A percentile compares a stretch with the other conserved stretches of the same genome.
Conservation (phyloP, 1,140 invertebrate genomes). For the Ostrea denselamellosa region DNA sequence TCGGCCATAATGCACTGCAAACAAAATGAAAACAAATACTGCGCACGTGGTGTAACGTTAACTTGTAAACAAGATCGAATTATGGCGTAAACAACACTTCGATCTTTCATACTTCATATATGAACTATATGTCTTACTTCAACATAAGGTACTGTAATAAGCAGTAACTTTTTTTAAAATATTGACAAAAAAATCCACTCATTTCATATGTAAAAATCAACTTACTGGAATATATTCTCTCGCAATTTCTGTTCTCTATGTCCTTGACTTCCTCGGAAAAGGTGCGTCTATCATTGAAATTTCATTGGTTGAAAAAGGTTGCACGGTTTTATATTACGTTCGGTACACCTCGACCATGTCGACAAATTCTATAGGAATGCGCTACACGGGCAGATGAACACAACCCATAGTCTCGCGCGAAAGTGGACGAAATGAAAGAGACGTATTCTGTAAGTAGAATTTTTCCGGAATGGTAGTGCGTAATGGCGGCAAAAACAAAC, state of each 20-base stretch:
- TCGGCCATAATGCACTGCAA: too few species aligned
- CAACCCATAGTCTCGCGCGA: too few species aligned
- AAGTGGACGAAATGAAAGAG: too few species aligned
- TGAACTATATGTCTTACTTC: neutral
- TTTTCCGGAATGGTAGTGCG: too few species aligned
- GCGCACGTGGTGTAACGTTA: neutral
- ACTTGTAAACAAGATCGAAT: neutral
- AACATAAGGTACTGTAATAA: neutral
- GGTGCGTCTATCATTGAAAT: neutral
- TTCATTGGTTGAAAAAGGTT: slow-evolving; percentile 11
- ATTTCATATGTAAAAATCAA: neutral
- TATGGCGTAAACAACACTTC: neutral
- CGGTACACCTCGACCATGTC: too few species aligned
- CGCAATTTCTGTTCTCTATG: neutral
- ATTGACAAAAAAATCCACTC: neutral
- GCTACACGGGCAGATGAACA: too few species aligned
- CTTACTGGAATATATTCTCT: neutral
- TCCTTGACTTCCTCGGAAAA: slow-evolving; percentile 22
- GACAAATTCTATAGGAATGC: too few species aligned
- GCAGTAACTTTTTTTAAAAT: neutral
- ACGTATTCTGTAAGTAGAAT: too few species aligned
- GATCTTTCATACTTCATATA: neutral
- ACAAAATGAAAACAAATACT: neutral
- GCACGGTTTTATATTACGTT: neutral
- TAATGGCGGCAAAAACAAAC: too few species aligned